These are phyloP conservation scores for Habropoda laboriosa DNA, from an alignment of 1,140 invertebrate species.

Conservation along the genomic window DNA sequence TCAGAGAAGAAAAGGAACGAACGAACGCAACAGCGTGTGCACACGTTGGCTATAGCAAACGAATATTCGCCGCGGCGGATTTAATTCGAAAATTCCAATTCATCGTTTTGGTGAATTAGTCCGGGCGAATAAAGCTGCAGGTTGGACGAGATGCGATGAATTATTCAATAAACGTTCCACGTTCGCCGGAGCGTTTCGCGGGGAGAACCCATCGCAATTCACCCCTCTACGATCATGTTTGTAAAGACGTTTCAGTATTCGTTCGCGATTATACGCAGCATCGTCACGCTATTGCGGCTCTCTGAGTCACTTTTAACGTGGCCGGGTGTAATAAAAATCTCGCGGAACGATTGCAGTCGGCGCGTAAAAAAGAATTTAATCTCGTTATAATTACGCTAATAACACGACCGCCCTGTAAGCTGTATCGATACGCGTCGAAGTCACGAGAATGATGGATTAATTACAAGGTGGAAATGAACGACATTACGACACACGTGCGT, in stretches of 20 bases:
- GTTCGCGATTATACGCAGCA: constrained; percentile 16
- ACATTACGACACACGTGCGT: neutral
- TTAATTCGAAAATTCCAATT: constrained; percentile 1
- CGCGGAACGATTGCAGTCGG: constrained; percentile 13
- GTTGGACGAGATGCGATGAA: neutral
- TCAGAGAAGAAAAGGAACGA: too few relatives aligned
- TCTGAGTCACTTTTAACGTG: constrained; percentile 54
- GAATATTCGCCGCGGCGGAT: neutral
- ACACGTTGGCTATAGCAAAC: too few relatives aligned
- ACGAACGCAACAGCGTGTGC: too few relatives aligned
- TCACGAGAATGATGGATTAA: constrained; percentile 4
- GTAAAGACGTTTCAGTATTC: constrained; percentile 5
- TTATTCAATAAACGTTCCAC: neutral
- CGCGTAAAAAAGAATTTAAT: constrained; percentile 52
- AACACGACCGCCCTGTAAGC: constrained; percentile 1
- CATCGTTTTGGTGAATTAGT: neutral
- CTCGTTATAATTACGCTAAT: constrained; percentile 27
- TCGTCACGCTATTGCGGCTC: constrained; percentile 62
- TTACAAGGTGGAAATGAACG: too few relatives aligned
- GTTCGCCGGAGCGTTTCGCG: neutral
- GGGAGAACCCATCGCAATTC: neutral
- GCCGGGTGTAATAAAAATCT: constrained; percentile 42
- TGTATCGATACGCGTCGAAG: neutral
- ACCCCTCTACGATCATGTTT: constrained; percentile 4
- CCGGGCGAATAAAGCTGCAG: neutral